Conservation (phyloP, 1,140 invertebrate genomes). For the Cherax quadricarinatus region DNA sequence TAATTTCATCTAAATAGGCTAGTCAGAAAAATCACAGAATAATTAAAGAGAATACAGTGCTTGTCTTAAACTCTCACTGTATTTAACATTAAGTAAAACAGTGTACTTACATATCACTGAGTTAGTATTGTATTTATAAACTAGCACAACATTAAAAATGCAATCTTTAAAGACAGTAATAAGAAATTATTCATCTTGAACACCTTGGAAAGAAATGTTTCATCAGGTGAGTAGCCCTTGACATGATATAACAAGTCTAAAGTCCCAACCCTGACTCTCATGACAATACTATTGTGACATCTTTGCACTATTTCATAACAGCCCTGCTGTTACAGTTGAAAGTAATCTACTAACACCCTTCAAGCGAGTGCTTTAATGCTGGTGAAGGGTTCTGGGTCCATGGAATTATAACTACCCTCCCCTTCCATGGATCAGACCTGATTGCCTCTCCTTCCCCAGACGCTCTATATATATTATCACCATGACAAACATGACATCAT, state of each 20-base stretch:
- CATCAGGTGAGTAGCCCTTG: slow-evolving; percentile 35
- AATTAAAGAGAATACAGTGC: slow-evolving; percentile 43
- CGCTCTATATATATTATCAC: background rate
- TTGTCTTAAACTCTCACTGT: slow-evolving; percentile 42
- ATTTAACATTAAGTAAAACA: slow-evolving; percentile 39
- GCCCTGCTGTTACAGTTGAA: background rate
- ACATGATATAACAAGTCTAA: slow-evolving; percentile 28
- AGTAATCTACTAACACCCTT: too few species aligned
- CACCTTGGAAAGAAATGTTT: slow-evolving; percentile 36
- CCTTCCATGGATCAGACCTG: too few species aligned
- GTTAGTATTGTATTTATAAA: slow-evolving; percentile 29
- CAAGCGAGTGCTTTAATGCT: too few species aligned
- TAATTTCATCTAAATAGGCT: slow-evolving; percentile 45
- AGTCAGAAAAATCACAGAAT: slow-evolving; percentile 60
- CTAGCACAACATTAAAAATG: slow-evolving; percentile 57
- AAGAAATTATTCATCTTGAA: slow-evolving; percentile 63
- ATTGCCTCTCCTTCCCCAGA: too few species aligned
- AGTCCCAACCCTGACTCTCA: slow-evolving; percentile 43
- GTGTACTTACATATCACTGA: slow-evolving; percentile 52
- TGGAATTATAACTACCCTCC: too few species aligned
- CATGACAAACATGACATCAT: background rate
- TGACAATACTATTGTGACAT: slow-evolving; percentile 2
- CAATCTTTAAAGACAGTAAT: slow-evolving; percentile 26
- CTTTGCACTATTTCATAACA: slow-evolving; percentile 18
- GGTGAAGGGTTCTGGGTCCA: too few species aligned